These are phyloP conservation scores for Cryptophagus acutangulus DNA, from an alignment of 2,888 invertebrate genomes.

Conservation along the genomic window DNA sequence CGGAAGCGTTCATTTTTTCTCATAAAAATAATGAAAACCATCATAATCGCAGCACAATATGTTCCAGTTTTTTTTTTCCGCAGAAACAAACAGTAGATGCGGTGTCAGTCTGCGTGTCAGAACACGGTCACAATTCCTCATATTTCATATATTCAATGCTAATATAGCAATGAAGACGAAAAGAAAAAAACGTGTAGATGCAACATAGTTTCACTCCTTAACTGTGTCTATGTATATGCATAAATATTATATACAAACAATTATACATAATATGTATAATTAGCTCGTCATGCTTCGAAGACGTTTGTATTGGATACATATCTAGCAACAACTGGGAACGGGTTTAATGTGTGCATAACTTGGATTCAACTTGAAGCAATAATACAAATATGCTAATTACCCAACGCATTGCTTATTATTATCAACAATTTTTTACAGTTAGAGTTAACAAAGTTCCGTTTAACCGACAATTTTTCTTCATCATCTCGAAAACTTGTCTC, in stretches of 20 bases:
- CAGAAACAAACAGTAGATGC: no score
- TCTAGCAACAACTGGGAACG: constrained; percentile 33
- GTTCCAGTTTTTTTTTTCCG: constrained; percentile 32
- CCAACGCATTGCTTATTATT: no score
- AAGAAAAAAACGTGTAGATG: constrained; percentile 16
- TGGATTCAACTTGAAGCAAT: constrained; percentile 18
- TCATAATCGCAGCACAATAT: constrained; percentile 19
- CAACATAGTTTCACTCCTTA: constrained; percentile 16
- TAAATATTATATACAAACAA: constrained; percentile 43
- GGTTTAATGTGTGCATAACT: constrained; percentile 32
- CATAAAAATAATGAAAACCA: constrained; percentile 29
- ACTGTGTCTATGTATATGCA: constrained; percentile 16
- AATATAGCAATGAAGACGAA: constrained; percentile 25
- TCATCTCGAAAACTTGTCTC: no score
- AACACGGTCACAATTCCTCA: constrained; percentile 35
- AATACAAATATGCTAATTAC: constrained; percentile 25
- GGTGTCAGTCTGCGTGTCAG: constrained; percentile 32
- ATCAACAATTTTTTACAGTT: no score
- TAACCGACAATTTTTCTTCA: no score
- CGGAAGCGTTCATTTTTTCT: constrained; percentile 30
- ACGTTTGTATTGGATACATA: constrained; percentile 34
- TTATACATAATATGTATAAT: constrained; percentile 43
- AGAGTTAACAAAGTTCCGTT: no score
- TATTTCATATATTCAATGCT: constrained; percentile 39
- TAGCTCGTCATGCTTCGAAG: constrained; percentile 37